phyloP scores from a whole-genome alignment of 2,797 vertebrate genomes.

The Hypotaenidia okinawae region DNA sequence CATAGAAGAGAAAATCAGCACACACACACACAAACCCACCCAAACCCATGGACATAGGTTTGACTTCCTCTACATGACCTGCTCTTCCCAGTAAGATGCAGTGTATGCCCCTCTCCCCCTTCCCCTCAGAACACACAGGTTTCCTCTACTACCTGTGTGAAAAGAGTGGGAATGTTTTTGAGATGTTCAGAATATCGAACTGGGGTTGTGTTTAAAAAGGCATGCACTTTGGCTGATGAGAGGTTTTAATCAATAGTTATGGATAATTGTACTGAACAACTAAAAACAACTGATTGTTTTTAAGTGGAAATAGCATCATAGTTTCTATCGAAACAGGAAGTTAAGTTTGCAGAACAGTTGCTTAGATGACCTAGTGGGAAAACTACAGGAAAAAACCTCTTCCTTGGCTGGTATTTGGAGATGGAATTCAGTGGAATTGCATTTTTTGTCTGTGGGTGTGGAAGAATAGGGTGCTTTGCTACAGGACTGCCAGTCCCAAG shows the following conservation, averaged over 20 bases:
- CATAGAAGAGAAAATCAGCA: not conserved
- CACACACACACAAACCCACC: not conserved
- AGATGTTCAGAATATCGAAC: not conserved
- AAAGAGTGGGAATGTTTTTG: not conserved
- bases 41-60: not conserved
- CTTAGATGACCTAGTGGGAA: not conserved
- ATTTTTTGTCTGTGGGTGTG: not conserved
- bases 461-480: not conserved
- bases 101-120: not conserved
- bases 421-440: not conserved
- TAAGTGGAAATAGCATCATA: not conserved
- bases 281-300: not conserved
- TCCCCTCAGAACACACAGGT: not conserved
- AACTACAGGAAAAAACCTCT: not conserved
- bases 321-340: not conserved
- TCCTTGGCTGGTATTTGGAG: not conserved
- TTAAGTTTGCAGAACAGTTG: not conserved
- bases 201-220: not conserved
- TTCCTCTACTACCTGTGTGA: fast-evolving
- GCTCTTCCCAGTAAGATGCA: not conserved
- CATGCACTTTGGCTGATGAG: not conserved
- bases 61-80: not conserved
- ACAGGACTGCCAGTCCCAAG: not conserved
- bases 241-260: not conserved
- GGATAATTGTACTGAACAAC: not conserved